These are phyloP conservation scores for Illadopsis cleaveri DNA, from an alignment of 2,113 vertebrate species.

Conservation along the genomic window DNA sequence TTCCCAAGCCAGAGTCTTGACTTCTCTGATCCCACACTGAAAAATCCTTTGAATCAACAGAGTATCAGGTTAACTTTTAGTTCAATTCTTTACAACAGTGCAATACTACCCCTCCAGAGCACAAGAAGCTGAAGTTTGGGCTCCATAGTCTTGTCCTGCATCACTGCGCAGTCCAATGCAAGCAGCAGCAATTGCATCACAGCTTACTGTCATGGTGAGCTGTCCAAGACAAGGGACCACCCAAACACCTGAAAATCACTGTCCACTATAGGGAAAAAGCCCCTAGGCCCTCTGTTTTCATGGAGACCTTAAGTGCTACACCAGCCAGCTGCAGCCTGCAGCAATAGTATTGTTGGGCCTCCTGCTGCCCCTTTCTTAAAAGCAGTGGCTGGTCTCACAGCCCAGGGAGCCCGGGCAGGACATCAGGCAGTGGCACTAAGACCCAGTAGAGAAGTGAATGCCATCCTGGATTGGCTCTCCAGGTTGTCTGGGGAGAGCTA, in stretches of 20 bases:
- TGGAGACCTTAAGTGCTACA: not conserved
- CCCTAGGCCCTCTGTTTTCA: not conserved
- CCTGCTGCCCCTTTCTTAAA: not conserved
- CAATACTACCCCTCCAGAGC: not conserved
- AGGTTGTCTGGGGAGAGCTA: not conserved
- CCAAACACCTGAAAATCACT: not conserved
- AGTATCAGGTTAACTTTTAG: not conserved
- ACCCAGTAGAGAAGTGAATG: accelerated
- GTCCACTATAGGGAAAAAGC: not conserved
- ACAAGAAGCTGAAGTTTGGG: not conserved
- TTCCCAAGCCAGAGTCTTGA: not conserved
- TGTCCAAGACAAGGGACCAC: not conserved
- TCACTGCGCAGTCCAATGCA: accelerated
- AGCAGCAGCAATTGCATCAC: accelerated
- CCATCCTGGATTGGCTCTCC: not conserved
- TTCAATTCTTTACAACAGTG: not conserved
- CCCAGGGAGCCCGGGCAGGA: not conserved
- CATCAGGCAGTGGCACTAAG: not conserved
- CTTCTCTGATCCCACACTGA: not conserved
- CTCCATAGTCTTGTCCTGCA: not conserved
- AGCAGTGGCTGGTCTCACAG: not conserved
- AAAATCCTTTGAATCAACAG: not conserved
- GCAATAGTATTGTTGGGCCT: not conserved
- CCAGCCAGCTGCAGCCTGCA: not conserved
- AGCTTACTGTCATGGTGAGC: not conserved